Base-by-base conservation (phyloP, 2,888 invertebrate genomes). In the Heliothis peltigera region DNA sequence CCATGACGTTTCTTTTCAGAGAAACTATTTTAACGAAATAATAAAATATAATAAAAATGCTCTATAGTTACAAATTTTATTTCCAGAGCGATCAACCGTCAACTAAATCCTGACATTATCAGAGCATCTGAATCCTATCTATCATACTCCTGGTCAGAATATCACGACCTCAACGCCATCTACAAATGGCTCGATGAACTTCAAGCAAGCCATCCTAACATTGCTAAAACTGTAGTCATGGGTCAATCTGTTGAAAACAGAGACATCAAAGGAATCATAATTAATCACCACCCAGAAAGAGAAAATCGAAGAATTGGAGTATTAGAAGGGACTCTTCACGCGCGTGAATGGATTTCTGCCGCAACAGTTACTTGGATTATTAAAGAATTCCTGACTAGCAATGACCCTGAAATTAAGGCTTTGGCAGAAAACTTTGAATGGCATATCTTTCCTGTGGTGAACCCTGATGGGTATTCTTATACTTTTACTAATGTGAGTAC, bases 381-480 rank as follows among this genome's bases (percentile, higher is more conserved):
- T 6, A 96, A 97, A 77, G 95, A 97, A 87, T 89, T 98, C 54
- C 85, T 97, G 17, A 96, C 95, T 0, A 96, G 96, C 44, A 87
- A 87, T 0, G 94, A 97, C 72, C 79, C 94, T 0, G 89, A 88
- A 51, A 90, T 97, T 0, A 92, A 96, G 12, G 85, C 92, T 17
- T 85, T 97, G 68, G 96, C 97, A 1, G 96, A 97, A 68, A 95
- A 92, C 71, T 96, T 96, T 70, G 97, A 97, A 84, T 98, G 97
- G 97, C 97, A 97, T 82, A 94, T 98, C 47, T 95, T 98, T 73
- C 97, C 98, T 0, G 96, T 97, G 0, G 93, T 96, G 1, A 97
- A 97, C 87, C 97, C 97, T 12, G 97, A 97, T 91, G 97, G 97
- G 21, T 97, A 97, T 84, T 95, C 89, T 5, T 97, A 96, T 81